Evolutionary conservation across 2,113 vertebrate species (phyloP).

Genomic region (Plecturocebus donacophilus): DNA sequence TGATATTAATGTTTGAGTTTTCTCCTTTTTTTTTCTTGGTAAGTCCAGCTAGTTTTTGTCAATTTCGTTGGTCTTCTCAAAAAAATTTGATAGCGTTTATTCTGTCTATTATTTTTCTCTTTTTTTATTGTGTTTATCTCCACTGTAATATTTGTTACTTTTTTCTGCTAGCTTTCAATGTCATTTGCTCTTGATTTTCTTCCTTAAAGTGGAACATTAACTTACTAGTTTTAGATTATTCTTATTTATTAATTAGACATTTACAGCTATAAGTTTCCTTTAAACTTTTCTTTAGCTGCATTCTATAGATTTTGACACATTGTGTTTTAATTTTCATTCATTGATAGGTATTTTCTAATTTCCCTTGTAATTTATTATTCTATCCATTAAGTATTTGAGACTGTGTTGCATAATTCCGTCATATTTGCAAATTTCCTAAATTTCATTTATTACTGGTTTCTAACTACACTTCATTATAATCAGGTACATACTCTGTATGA

Average conservation of each 20-base stretch:
- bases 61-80: background rate
- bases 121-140: background rate
- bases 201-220: background rate
- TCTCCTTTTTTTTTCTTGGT: background rate
- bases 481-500: background rate
- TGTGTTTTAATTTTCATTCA: background rate
- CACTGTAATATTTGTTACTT: background rate
- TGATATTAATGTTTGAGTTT: background rate
- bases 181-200: background rate
- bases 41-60: background rate
- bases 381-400: background rate
- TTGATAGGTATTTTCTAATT: background rate
- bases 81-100: background rate
- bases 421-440: background rate
- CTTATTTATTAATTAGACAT: background rate
- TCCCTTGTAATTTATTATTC: background rate
- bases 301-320: background rate
- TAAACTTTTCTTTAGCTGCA: background rate
- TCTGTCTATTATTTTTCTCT: background rate
- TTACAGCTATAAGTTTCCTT: background rate
- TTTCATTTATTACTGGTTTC: background rate
- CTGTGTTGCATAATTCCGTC: background rate
- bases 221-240: background rate
- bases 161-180: background rate
- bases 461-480: background rate